A percentile compares a stretch with the other conserved stretches of the same genome.
phyloP scores from a whole-genome alignment of 2,888 invertebrate genomes.

The Tiliacea citrago region DNA sequence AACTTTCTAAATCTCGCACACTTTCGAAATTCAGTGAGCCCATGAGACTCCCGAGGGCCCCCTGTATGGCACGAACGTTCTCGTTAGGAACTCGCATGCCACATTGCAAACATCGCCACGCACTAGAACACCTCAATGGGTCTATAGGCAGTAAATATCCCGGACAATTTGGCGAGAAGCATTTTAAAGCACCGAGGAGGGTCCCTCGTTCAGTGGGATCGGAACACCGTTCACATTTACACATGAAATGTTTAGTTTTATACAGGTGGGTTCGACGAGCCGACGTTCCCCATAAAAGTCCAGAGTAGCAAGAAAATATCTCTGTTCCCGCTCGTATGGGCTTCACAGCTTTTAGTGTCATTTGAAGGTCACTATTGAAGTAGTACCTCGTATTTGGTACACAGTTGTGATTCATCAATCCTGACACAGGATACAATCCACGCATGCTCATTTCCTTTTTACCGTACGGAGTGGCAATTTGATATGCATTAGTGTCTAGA shows the following conservation, averaged over 20 bases:
- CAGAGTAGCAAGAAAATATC: constrained; percentile 92
- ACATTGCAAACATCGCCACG: constrained; percentile 92
- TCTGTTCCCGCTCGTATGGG: constrained; percentile 91
- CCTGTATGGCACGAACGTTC: constrained; percentile 88
- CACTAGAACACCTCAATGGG: constrained; percentile 86
- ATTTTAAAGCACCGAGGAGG: constrained; percentile 90
- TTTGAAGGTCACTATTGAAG: constrained; percentile 90
- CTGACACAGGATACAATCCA: constrained; percentile 92
- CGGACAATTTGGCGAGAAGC: constrained; percentile 87
- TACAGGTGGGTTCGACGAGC: constrained; percentile 91
- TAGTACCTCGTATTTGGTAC: constrained; percentile 92
- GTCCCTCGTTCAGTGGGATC: constrained; percentile 93
- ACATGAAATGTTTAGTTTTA: constrained; percentile 93
- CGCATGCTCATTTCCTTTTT: constrained; percentile 89
- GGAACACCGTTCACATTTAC: constrained; percentile 92
- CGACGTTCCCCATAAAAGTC: constrained; percentile 92
- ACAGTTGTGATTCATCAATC: constrained; percentile 93
- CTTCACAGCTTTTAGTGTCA: constrained; percentile 91
- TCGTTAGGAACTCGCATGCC: constrained; percentile 83
- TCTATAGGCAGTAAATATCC: constrained; percentile 91
- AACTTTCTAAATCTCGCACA: constrained; percentile 89
- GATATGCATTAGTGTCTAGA: constrained; percentile 93
- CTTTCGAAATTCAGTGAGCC: constrained; percentile 87
- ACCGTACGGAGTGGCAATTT: constrained; percentile 88
- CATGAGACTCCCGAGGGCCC: constrained; percentile 90